Percentiles rank a stretch among this genome's conserved stretches.
phyloP scores from a whole-genome alignment of 1,140 invertebrate species.

The Portunus trituberculatus region DNA sequence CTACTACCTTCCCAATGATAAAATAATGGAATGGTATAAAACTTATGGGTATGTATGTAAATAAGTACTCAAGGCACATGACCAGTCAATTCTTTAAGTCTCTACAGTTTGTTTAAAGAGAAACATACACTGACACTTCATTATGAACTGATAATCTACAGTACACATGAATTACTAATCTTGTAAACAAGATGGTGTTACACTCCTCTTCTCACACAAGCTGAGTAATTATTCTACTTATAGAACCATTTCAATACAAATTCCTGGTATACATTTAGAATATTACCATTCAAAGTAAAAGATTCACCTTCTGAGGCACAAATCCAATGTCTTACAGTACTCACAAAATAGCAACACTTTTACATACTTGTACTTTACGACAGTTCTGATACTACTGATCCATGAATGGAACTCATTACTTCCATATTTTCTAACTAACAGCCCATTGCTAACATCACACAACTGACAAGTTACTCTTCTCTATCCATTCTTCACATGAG shows the following conservation, averaged over 20 bases:
- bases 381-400: background rate
- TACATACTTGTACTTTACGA: background rate
- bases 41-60: background rate
- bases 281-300: background rate
- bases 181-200: background rate
- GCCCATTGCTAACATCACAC: background rate
- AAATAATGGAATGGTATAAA: conserved; percentile 32
- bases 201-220: background rate
- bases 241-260: background rate
- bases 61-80: background rate
- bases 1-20: background rate
- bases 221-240: background rate
- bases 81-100: background rate
- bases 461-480: background rate
- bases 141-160: background rate
- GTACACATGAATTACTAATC: background rate
- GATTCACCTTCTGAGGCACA: background rate
- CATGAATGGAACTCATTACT: background rate
- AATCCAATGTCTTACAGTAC: background rate
- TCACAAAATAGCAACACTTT: background rate
- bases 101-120: background rate
- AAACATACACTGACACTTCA: background rate
- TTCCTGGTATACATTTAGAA: background rate
- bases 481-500: background rate
- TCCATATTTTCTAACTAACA: background rate